phyloP scores from a whole-genome alignment of 1,140 invertebrate species.

The Drosophila pachea region DNA sequence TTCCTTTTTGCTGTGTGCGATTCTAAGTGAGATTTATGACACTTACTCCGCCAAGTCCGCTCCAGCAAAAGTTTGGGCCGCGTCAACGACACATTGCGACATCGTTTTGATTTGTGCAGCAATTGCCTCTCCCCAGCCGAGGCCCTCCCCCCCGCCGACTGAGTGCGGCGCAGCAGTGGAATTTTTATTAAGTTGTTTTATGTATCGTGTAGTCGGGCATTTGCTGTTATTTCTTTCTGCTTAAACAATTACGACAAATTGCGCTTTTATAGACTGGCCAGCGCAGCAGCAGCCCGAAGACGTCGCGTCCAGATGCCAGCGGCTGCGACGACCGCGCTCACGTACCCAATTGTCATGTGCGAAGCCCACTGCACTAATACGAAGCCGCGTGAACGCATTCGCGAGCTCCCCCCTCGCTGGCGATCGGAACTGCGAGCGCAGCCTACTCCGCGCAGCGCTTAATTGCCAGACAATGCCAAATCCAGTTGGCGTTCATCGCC shows the following conservation, averaged over 20 bases:
- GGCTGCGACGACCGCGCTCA: slow-evolving; percentile 1
- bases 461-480: slow-evolving; percentile 67
- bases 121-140: slow-evolving; percentile 12
- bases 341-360: slow-evolving; percentile 49
- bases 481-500: slow-evolving; percentile 56
- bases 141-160: slow-evolving; percentile 29
- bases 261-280: slow-evolving; percentile 72
- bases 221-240: slow-evolving; percentile 65
- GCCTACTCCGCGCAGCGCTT: slow-evolving; percentile 57
- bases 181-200: slow-evolving; percentile 79
- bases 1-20: slow-evolving; percentile 7
- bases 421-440: slow-evolving; percentile 31
- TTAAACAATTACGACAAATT: slow-evolving; percentile 79
- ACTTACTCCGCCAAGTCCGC: not conserved
- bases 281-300: slow-evolving; percentile 1
- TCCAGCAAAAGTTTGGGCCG: slow-evolving; percentile 9
- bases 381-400: slow-evolving; percentile 3
- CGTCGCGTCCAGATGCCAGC: not conserved
- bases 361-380: slow-evolving; percentile 72
- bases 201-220: slow-evolving; percentile 53
- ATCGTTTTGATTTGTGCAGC: slow-evolving; percentile 41
- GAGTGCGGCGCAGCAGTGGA: slow-evolving; percentile 67
- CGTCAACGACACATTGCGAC: slow-evolving; percentile 63
- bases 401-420: not conserved
- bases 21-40: slow-evolving; percentile 69